Evolutionary conservation across 2,888 invertebrate species (phyloP), one percentile per base, ranked within the genome.

Genomic region (Tryphoninae sp.): DNA sequence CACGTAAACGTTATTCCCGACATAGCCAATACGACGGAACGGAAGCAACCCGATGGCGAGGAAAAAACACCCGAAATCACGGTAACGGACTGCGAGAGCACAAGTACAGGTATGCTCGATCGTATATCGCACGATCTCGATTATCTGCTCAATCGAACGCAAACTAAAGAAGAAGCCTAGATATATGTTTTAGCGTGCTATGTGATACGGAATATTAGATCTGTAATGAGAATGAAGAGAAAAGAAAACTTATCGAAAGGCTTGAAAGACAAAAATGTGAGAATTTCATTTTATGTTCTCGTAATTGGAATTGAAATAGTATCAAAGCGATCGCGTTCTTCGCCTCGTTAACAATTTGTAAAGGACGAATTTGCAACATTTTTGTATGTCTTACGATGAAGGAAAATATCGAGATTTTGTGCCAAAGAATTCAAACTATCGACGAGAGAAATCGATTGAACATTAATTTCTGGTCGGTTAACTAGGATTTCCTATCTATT

Each of bases 91-190:
- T 88, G 88, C 82, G 89, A 88, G 26, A 87, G 85, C 23, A 86
- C 88, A 7, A 85, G 87, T 55, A 88, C 84, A 62, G 95, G 95
- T 78, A 95, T 97, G 93, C 92, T 97, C 68, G 95, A 96, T 92
- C 95, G 96, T 89, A 97, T 97, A 88, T 95, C 96, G 1, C 95
- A 95, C 89, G 97, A 97, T 92, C 92, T 97, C 86, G 96, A 97
- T 92, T 97, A 96, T 92, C 92, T 97, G 86, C 92, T 97, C 81
- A 96, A 96, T 91, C 94, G 96, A 82, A 94, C 93, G 81, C 93
- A 92, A 81, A 91, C 87, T 13, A 84, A 86, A 33, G 89, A 90
- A 65, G 89, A 88, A 33, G 83, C 86, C 78, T 89, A 84, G 82
- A 45, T 59, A 22, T 51, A 16, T 42, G 19, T 19, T 11, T 58